These are phyloP conservation scores for Rhinolophus sinicus DNA, from an alignment of 2,113 vertebrate genomes.

Conservation along the genomic window DNA sequence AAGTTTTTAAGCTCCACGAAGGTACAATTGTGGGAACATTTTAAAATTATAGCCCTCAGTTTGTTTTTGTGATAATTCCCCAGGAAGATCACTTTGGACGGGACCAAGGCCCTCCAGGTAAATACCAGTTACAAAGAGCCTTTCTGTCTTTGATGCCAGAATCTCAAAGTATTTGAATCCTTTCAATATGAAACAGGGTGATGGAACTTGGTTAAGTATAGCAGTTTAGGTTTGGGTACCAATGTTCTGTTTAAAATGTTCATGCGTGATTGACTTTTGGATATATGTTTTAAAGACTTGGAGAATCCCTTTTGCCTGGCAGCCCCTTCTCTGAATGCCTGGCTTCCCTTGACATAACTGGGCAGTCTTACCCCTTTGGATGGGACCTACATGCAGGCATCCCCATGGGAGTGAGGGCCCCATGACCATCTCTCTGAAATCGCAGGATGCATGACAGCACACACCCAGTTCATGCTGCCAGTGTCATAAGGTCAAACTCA, in stretches of 20 bases:
- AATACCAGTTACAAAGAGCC: neutral
- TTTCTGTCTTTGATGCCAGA: neutral
- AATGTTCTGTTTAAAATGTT: neutral
- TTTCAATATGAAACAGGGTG: neutral
- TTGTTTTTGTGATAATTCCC: neutral
- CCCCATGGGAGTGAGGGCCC: neutral
- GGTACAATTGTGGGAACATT: neutral
- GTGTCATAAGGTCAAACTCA: neutral
- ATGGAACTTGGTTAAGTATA: neutral
- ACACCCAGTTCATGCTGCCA: neutral
- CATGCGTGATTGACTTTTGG: neutral
- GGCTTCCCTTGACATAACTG: neutral
- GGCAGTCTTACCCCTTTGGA: neutral
- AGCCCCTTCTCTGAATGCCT: neutral
- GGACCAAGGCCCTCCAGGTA: neutral
- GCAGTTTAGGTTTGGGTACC: neutral
- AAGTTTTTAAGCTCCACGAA: neutral
- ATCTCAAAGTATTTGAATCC: neutral
- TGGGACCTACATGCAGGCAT: neutral
- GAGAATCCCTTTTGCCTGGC: neutral
- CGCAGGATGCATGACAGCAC: neutral
- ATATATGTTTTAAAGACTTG: neutral
- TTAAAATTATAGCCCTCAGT: neutral
- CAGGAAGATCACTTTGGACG: neutral
- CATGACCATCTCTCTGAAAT: neutral